Evolutionary conservation across 2,113 vertebrate genomes (phyloP).

Genomic region (Pogonocichla stellata): DNA sequence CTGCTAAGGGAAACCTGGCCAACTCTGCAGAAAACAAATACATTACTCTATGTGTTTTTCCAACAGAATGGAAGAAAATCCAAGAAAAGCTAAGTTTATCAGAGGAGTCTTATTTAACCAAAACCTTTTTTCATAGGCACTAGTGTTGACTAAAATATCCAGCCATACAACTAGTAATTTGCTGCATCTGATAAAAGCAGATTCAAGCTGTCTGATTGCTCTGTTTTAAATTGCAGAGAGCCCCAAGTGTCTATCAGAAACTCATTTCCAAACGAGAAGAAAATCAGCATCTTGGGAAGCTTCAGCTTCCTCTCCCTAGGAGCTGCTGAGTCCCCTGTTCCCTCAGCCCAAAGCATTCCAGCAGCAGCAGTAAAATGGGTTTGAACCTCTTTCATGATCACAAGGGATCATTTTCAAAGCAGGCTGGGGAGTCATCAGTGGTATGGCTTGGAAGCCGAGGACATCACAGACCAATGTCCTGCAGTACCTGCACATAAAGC

Average conservation of each 20-base stretch:
- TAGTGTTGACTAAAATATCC: constrained; percentile 57
- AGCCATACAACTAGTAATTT: constrained; percentile 26
- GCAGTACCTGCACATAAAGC: background rate
- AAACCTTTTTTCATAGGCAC: constrained; percentile 36
- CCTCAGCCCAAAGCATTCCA: background rate
- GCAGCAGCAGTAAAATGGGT: background rate
- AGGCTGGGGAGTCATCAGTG: background rate
- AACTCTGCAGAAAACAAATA: background rate
- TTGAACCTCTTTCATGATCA: background rate
- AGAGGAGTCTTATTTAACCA: constrained; percentile 43
- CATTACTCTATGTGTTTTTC: background rate
- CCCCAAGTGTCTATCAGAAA: constrained; percentile 44
- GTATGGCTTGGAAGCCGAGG: background rate
- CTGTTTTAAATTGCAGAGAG: constrained; percentile 30
- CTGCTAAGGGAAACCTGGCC: background rate
- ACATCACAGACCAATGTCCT: background rate
- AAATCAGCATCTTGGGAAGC: background rate
- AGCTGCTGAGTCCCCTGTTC: background rate
- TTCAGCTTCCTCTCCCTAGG: background rate
- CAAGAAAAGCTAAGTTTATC: constrained; percentile 52
- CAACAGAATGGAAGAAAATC: background rate
- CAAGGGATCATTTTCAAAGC: background rate
- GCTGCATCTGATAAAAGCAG: constrained; percentile 44
- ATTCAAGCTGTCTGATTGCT: constrained; percentile 59
- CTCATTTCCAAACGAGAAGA: constrained; percentile 12